Evolutionary conservation across 92 coral and sea anemone species (phyloP), one percentile per base, ranked within the genome.

Genomic region (Isaurus tuberculatus): DNA sequence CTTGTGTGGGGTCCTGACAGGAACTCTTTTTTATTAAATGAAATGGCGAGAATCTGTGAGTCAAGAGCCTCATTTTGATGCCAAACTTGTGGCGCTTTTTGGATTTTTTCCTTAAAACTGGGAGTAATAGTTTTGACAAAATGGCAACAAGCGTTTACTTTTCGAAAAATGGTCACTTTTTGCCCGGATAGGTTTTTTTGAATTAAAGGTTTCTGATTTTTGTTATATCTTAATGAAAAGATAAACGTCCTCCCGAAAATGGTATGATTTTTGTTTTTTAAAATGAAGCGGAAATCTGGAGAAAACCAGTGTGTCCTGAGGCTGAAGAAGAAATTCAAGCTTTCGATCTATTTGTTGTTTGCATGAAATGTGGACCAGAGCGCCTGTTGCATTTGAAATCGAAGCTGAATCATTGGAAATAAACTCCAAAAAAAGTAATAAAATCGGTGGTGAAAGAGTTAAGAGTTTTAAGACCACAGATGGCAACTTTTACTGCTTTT

Each of bases 221-320:
- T 51, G 60, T 51, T 51, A 51, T 51, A 51, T 51, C 60, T 51
- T 15, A 51, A 51, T 51, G 60, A 51, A 51, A 51, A 51, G 60
- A 51, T 51, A 51, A 51, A 51, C 22, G 60, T 51, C 60, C 16
- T 51, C 60, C 60, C 60, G n/a, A 51, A 51, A 51, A 16, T 51
- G 60, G 60, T 51, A 48, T 51, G 60, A 51, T 51, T 51, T 51
- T 15, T 51, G 22, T 51, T 51, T 51, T 51, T 15, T 51, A 51
- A 51, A 51, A 51, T 51, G 60, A 51, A 15, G 60, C 60, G 20
- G 22, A 51, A 51, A 16, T 51, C 60, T 2, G 22, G 60, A 51
- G 60, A 51, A 51, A 51, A 48, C 55, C 55, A 51, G 20, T 51
- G 60, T 17, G 60, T 16, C 60, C 60, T 51, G 60, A 51, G 60